phyloP scores from a whole-genome alignment of 2,888 invertebrate species.

The Gymnoscelis rufifasciata region DNA sequence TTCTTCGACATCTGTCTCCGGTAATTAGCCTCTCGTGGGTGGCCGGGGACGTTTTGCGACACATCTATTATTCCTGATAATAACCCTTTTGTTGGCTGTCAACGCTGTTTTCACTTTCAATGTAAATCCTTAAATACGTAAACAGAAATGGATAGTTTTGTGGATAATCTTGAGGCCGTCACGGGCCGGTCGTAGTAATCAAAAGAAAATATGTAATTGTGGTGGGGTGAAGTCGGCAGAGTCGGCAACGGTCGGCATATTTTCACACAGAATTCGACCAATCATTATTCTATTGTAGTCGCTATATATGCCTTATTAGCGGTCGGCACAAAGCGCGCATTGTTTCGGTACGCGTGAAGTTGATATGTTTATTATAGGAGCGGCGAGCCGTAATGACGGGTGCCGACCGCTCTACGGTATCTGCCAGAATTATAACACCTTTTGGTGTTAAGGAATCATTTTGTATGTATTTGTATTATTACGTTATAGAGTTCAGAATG shows the following conservation, averaged over 20 bases:
- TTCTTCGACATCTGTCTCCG: slow-evolving; percentile 70
- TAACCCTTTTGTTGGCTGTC: slow-evolving; percentile 61
- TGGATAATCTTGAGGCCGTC: slow-evolving; percentile 11
- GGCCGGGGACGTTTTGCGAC: slow-evolving; percentile 48
- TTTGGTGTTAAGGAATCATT: slow-evolving; percentile 16
- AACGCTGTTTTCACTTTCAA: slow-evolving; percentile 71
- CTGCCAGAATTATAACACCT: slow-evolving; percentile 23
- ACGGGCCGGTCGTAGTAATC: slow-evolving; percentile 3
- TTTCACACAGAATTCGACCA: slow-evolving; percentile 30
- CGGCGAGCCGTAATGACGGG: slow-evolving; percentile 22
- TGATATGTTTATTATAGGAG: slow-evolving; percentile 53
- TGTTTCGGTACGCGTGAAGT: slow-evolving; percentile 50
- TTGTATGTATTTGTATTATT: slow-evolving; percentile 7
- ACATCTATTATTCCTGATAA: slow-evolving; percentile 53
- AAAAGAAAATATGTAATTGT: slow-evolving; percentile 12
- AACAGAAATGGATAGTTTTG: slow-evolving; percentile 62
- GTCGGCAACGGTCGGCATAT: slow-evolving; percentile 14
- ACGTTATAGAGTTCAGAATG: no score
- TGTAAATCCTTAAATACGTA: slow-evolving; percentile 58
- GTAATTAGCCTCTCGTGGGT: slow-evolving; percentile 63
- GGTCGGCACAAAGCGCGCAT: slow-evolving; percentile 48
- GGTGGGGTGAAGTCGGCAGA: no score
- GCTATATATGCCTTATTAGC: slow-evolving; percentile 54
- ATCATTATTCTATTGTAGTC: slow-evolving; percentile 30
- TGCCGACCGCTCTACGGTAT: slow-evolving; percentile 17